Conservation (phyloP, 1,140 invertebrate genomes). For the Oryctes rhinoceros region DNA sequence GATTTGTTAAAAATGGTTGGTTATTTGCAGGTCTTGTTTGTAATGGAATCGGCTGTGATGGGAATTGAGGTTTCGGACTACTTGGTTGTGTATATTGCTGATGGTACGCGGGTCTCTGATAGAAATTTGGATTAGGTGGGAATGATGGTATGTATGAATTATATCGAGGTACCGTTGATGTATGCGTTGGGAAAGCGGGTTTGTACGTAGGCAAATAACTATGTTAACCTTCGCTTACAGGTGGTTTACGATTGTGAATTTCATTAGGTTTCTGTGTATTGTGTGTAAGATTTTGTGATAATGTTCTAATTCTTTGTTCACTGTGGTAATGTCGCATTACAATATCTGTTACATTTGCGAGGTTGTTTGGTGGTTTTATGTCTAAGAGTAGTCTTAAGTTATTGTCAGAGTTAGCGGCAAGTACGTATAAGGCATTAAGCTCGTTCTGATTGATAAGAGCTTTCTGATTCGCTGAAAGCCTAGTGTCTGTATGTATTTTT, state of each 20-base stretch:
- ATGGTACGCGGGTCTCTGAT: not conserved
- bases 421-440: conserved; percentile 3
- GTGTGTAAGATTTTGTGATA: not conserved
- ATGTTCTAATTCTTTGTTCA: not conserved
- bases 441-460: not conserved
- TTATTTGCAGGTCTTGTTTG: conserved; percentile 41
- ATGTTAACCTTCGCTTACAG: not conserved
- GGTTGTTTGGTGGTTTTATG: not conserved
- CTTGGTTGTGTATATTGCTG: conserved; percentile 4
- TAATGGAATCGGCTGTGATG: conserved; percentile 44
- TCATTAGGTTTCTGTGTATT: not conserved
- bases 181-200: not conserved
- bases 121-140: not conserved
- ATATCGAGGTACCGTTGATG: not conserved
- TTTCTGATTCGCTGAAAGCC: not conserved
- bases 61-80: conserved; percentile 40
- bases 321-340: not conserved
- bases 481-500: conserved; percentile 15
- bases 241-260: not conserved
- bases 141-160: not conserved
- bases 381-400: conserved; percentile 5
- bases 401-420: not conserved
- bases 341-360: not conserved
- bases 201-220: not conserved
- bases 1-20: conserved; percentile 44